Conservation (phyloP, 2,797 vertebrate species). For the Rhynchotus rufescens region DNA sequence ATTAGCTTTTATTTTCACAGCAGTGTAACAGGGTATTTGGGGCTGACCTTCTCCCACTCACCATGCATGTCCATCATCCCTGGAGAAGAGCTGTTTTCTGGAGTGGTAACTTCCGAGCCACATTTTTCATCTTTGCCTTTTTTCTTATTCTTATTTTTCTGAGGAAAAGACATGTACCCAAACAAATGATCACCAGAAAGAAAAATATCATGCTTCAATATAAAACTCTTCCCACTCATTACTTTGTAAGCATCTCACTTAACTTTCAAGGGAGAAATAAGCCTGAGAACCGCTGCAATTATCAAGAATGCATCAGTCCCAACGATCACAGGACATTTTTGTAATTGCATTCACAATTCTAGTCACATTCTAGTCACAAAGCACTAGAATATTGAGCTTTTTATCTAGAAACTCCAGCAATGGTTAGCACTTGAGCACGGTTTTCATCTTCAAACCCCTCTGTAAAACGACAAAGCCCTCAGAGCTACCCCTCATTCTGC, state of each 20-base stretch:
- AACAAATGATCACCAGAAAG: accelerated
- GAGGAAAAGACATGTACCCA: constrained; percentile 24
- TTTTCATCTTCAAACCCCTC: neutral
- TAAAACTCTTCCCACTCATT: neutral
- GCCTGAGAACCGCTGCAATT: neutral
- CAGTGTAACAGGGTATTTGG: neutral
- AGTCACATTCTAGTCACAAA: neutral
- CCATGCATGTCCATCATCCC: constrained; percentile 99
- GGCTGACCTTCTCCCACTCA: constrained; percentile 74
- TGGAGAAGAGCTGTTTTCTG: constrained; percentile 97
- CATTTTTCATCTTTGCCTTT: constrained; percentile 98
- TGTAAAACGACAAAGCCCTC: neutral
- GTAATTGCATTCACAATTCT: neutral
- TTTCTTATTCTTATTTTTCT: constrained; percentile 99
- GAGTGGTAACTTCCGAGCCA: constrained; percentile 95
- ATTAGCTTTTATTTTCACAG: neutral
- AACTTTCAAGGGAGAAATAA: neutral
- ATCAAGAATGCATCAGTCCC: neutral
- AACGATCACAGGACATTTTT: neutral
- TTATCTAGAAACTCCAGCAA: neutral
- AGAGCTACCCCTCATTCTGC: neutral
- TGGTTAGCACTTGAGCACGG: neutral
- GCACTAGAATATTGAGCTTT: neutral
- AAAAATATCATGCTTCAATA: neutral
- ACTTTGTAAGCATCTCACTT: neutral